phyloP scores from a whole-genome alignment of 2,113 vertebrate species.

The Pachyramphus minor region DNA sequence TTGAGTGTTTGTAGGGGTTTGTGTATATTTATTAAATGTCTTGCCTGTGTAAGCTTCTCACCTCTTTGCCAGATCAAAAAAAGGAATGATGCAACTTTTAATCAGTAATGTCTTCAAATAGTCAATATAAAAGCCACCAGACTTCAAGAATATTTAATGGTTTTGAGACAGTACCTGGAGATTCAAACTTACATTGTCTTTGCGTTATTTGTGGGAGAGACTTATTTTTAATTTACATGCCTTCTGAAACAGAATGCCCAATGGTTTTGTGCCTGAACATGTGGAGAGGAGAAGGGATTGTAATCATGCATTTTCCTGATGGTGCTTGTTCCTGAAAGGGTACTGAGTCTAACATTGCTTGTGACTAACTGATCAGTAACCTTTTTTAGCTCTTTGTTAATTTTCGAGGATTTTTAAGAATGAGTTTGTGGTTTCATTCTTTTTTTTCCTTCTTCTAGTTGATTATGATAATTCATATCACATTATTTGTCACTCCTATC shows the following conservation, averaged over 20 bases:
- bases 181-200: not conserved
- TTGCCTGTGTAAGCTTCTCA: not conserved
- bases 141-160: not conserved
- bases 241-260: not conserved
- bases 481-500: not conserved
- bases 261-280: not conserved
- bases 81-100: not conserved
- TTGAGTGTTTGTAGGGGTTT: not conserved
- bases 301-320: not conserved
- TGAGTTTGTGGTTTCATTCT: not conserved
- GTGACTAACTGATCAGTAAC: not conserved
- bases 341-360: not conserved
- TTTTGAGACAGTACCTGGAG: not conserved
- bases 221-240: not conserved
- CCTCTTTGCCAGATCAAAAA: not conserved
- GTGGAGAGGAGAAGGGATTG: not conserved
- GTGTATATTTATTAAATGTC: not conserved
- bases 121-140: not conserved
- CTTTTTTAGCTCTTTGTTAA: not conserved
- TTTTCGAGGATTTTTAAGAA: not conserved
- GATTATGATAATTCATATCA: not conserved
- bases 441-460: not conserved
- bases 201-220: not conserved
- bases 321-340: not conserved
- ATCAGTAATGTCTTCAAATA: not conserved